phyloP scores from a whole-genome alignment of 2,797 vertebrate genomes.

The Coregonus suidteri region DNA sequence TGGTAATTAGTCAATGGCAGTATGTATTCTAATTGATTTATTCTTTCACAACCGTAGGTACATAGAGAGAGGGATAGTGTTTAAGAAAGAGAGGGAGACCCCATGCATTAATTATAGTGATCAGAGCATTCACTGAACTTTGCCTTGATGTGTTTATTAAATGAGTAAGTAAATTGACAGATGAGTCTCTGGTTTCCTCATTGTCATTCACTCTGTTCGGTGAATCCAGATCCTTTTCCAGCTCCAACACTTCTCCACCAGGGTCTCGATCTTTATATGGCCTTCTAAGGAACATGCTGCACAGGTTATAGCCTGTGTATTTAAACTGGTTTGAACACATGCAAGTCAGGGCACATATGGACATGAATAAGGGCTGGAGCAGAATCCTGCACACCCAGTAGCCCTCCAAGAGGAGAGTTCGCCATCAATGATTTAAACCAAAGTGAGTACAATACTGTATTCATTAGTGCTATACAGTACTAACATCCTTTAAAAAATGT shows the following conservation, averaged over 20 bases:
- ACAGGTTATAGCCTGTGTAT: too few relatives aligned
- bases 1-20: constrained; percentile 82
- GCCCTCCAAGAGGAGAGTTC: too few relatives aligned
- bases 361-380: too few relatives aligned
- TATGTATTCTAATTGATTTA: constrained; percentile 79
- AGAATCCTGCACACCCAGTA: too few relatives aligned
- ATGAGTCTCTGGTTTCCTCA: constrained; percentile 74
- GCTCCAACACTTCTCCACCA: background rate
- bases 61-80: constrained; percentile 36
- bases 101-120: constrained; percentile 81
- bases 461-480: background rate
- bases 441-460: background rate
- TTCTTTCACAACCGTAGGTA: constrained; percentile 68
- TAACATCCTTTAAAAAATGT: background rate
- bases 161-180: constrained; percentile 84
- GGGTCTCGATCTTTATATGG: constrained; percentile 22
- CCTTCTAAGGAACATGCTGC: background rate
- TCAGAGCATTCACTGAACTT: constrained; percentile 81
- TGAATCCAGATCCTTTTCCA: background rate
- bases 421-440: background rate
- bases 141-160: constrained; percentile 85
- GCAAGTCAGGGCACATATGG: too few relatives aligned
- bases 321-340: too few relatives aligned
- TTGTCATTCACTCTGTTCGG: constrained; percentile 58
- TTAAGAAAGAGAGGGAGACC: constrained; percentile 28